Base-by-base conservation (phyloP, 2,888 invertebrate species). In the Syritta pipiens region DNA sequence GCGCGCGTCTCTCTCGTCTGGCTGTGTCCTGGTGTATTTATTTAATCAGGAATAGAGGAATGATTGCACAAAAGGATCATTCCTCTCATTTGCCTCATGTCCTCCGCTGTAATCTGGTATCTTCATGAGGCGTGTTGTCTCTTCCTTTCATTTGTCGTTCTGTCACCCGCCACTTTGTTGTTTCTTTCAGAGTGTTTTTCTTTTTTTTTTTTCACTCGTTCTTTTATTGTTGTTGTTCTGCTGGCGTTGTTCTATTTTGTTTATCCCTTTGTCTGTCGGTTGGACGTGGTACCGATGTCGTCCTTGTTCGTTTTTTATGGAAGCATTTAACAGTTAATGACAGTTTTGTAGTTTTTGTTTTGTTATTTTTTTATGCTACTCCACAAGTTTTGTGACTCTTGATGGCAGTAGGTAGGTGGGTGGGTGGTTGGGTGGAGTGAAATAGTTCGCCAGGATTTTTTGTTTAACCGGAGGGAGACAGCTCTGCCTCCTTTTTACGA, bases 261-360 rank as follows among this genome's bases (percentile, higher is more conserved):
- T 65, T 71, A 71, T 77, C 40, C 72, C 32, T 71, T 77, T 67
- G 71, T 77, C 72, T 72, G 53, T 44, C n/a, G 35, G 46, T 60
- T 77, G 51, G 59, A 71, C 71, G 59, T 71, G 77, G 59, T 53
- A 77, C 77, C 59, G 77, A 72, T 72, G 65, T 72, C 59, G 72
- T 77, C 48, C 42, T 72, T 60, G 72, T 72, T 65, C 53, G 40
- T 57, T 65, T 71, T 79, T 79, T 67, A 79, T 79, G 74, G 53
- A 74, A 74, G 62, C 79, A 74, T 79, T 79, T 68, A 79, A 74
- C 67, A 79, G 79, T 79, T 74, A 74, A 79, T 79, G 72, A 74
- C 74, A 79, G 62, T 74, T 79, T 60, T 14, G 65, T 44, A 49
- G 40, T 55, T 49, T 26, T 53, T 46, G 20, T 46, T 46, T 10